Evolutionary conservation across 2,888 invertebrate species (phyloP).

Genomic region (Mallateleia sp.): DNA sequence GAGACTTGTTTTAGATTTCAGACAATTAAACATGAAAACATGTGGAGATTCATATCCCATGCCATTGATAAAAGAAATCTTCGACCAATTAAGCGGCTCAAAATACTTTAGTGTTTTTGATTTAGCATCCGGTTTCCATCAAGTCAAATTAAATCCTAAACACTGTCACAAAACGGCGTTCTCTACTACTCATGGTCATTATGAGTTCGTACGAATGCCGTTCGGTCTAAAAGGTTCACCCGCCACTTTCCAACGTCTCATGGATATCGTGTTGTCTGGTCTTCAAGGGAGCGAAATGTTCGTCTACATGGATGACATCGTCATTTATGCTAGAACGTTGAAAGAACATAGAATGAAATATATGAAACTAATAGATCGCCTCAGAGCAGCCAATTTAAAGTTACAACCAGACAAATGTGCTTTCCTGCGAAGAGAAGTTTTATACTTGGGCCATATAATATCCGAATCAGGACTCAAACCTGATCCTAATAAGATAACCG

Average conservation of each 20-base stretch:
- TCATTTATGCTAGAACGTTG: constrained; percentile 63
- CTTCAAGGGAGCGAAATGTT: constrained; percentile 75
- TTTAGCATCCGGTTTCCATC: background rate
- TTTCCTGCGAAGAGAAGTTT: constrained; percentile 82
- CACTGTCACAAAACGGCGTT: constrained; percentile 48
- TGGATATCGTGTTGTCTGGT: constrained; percentile 81
- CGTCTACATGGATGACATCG: constrained; percentile 75
- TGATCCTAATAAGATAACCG: background rate
- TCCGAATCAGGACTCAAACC: background rate
- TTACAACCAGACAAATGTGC: constrained; percentile 78
- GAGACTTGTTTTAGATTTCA: background rate
- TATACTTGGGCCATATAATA: constrained; percentile 76
- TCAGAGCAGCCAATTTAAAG: constrained; percentile 70
- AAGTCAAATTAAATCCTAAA: background rate
- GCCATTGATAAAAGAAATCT: background rate
- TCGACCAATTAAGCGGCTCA: too few relatives aligned
- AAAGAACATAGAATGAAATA: constrained; percentile 67
- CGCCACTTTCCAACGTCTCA: constrained; percentile 83
- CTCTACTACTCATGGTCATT: constrained; percentile 74
- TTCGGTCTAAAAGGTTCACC: constrained; percentile 84
- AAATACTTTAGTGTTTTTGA: too few relatives aligned
- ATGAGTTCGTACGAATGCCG: constrained; percentile 78
- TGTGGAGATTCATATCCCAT: background rate
- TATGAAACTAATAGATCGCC: constrained; percentile 52
- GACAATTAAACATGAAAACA: background rate